These are phyloP conservation scores for Ormyrus pomaceus DNA, from an alignment of 2,888 invertebrate species.

Conservation along the genomic window DNA sequence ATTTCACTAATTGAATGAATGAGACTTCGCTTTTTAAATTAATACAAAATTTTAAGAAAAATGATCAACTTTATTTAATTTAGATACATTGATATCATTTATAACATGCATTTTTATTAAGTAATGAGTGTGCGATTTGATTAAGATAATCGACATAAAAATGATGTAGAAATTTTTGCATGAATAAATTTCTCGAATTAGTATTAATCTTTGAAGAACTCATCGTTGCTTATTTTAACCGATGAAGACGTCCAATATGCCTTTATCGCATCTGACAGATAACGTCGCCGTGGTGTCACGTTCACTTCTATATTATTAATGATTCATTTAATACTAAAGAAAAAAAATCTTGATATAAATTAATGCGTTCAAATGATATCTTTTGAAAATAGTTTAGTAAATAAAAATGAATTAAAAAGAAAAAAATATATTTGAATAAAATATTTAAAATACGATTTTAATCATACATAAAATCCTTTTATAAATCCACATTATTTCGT, in stretches of 20 bases:
- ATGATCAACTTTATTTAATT: neutral
- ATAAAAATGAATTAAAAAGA: too few relatives aligned
- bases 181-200: conserved; percentile 13
- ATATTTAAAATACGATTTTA: too few relatives aligned
- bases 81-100: neutral
- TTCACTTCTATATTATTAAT: conserved; percentile 20
- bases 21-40: too few relatives aligned
- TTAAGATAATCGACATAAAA: conserved; percentile 37
- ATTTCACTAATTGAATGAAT: too few relatives aligned
- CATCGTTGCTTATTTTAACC: neutral
- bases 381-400: too few relatives aligned
- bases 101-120: conserved; percentile 4
- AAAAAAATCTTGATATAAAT: neutral
- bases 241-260: conserved; percentile 24
- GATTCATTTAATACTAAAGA: neutral
- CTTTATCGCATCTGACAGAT: conserved; percentile 13
- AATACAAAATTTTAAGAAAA: too few relatives aligned
- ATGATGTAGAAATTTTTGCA: conserved; percentile 27
- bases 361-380: neutral
- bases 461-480: too few relatives aligned
- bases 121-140: neutral
- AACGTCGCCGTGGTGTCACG: conserved; percentile 17
- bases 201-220: conserved; percentile 34
- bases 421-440: too few relatives aligned
- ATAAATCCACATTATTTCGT: neutral